These are phyloP conservation scores for Entosphenus tridentatus DNA, from an alignment of 2,113 vertebrate genomes.

Conservation along the genomic window DNA sequence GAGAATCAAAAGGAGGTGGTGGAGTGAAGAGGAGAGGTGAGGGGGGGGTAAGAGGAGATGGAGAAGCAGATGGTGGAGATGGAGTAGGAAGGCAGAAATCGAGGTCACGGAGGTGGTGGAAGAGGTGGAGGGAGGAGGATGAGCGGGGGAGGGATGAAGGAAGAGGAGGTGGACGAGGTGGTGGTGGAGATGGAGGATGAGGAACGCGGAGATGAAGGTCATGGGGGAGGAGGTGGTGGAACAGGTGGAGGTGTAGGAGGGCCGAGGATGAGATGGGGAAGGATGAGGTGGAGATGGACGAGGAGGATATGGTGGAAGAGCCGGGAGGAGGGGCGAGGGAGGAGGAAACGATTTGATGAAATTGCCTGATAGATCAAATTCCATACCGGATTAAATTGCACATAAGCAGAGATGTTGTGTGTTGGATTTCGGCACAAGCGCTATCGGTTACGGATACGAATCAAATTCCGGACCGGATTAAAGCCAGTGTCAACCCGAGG, in stretches of 20 bases:
- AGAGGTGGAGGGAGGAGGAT: not conserved
- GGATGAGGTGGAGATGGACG: not conserved
- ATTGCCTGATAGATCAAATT: rapidly evolving
- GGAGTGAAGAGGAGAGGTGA: too few relatives aligned
- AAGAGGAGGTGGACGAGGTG: not conserved
- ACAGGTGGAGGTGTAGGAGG: too few relatives aligned
- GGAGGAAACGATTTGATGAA: not conserved
- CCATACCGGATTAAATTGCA: not conserved
- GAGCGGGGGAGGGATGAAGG: not conserved
- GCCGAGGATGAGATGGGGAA: not conserved
- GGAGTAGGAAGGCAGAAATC: too few relatives aligned
- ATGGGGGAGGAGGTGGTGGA: not conserved
- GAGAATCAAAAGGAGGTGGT: too few relatives aligned
- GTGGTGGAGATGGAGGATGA: not conserved
- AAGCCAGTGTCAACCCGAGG: too few relatives aligned
- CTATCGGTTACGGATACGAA: too few relatives aligned
- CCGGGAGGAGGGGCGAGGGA: not conserved
- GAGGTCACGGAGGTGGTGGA: not conserved
- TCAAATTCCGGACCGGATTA: too few relatives aligned
- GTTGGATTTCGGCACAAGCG: too few relatives aligned
- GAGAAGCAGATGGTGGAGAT: too few relatives aligned
- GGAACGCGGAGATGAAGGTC: not conserved
- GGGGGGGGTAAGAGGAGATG: too few relatives aligned
- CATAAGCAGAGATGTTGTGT: not conserved
- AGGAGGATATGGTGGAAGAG: not conserved